Percentiles rank a stretch among this genome's conserved stretches.
phyloP scores from a whole-genome alignment of 2,797 vertebrate genomes.

The Smutsia gigantea region DNA sequence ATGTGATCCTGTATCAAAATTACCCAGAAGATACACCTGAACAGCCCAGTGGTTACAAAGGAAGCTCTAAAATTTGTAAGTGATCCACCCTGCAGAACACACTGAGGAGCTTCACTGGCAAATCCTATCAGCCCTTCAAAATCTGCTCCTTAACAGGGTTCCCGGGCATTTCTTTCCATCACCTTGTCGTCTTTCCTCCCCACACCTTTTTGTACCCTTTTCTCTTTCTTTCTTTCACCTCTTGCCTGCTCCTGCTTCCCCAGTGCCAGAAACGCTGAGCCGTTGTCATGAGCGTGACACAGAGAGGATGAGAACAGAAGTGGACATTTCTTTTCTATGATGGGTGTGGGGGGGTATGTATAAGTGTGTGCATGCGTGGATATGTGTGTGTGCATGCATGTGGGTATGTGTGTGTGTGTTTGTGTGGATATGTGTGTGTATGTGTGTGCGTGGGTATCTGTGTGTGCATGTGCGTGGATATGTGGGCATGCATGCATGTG shows the following conservation, averaged over 20 bases:
- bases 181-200: neutral
- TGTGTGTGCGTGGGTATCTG: too few species aligned
- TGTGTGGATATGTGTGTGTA: too few species aligned
- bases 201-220: neutral
- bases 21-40: neutral
- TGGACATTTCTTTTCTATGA: too few species aligned
- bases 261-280: neutral
- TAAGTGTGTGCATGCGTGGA: too few species aligned
- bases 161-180: neutral
- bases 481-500: too few species aligned
- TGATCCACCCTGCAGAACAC: neutral
- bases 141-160: neutral
- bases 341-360: too few species aligned
- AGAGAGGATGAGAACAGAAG: neutral
- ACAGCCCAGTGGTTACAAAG: neutral
- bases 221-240: neutral
- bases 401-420: too few species aligned
- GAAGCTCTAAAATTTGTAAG: neutral
- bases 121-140: neutral
- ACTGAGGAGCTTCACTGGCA: neutral
- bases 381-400: too few species aligned
- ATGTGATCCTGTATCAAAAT: neutral
- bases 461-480: too few species aligned
- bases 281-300: neutral
- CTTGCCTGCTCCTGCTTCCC: neutral